phyloP scores from a whole-genome alignment of 1,140 invertebrate species.

The Protaetia brevitarsis region DNA sequence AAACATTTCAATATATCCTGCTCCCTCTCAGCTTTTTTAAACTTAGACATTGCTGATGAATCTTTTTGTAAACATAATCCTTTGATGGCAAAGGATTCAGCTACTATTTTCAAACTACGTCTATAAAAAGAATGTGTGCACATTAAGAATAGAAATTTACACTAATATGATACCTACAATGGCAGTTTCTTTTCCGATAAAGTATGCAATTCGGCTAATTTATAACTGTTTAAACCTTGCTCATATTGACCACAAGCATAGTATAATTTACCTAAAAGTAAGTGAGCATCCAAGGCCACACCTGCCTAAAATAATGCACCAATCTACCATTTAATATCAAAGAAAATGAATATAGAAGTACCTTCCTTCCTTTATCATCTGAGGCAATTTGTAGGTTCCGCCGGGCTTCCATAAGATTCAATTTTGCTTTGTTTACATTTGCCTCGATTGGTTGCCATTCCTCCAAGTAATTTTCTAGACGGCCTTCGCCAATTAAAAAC shows the following conservation, averaged over 20 bases:
- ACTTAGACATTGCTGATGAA: conserved; percentile 69
- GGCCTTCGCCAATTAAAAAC: conserved; percentile 86
- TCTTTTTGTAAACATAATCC: conserved; percentile 84
- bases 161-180: conserved; percentile 59
- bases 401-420: conserved; percentile 73
- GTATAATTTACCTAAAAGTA: conserved; percentile 84
- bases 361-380: conserved; percentile 72
- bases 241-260: conserved; percentile 86
- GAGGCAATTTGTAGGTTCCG: conserved; percentile 71
- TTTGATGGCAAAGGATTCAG: conserved; percentile 93
- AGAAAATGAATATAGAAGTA: conserved; percentile 36
- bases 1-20: conserved; percentile 80
- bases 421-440: conserved; percentile 75
- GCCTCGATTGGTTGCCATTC: conserved; percentile 80
- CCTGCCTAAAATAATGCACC: conserved; percentile 60
- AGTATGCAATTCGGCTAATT: conserved; percentile 78
- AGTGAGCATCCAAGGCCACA: conserved; percentile 81
- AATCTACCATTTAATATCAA: neutral
- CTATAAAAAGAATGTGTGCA: conserved; percentile 52
- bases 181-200: conserved; percentile 79
- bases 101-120: conserved; percentile 84
- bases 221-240: conserved; percentile 78
- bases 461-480: conserved; percentile 83
- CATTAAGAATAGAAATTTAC: no score
- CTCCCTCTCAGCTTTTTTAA: conserved; percentile 80